phyloP scores from a whole-genome alignment of 2,888 invertebrate species.

The Epistrophe eligans region DNA sequence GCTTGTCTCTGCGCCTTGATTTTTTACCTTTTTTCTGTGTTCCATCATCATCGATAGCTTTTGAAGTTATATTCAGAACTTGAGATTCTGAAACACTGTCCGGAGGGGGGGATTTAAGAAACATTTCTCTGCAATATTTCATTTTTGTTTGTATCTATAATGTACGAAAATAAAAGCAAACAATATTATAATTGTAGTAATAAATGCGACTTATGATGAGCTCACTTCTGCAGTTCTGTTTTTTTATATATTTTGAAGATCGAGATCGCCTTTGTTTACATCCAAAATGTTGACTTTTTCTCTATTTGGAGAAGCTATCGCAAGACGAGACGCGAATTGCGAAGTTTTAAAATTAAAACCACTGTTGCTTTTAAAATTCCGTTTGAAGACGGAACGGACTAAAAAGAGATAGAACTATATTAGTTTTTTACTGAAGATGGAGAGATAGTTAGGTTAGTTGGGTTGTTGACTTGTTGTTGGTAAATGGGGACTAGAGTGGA shows the following conservation, averaged over 20 bases:
- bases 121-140: conserved; percentile 57
- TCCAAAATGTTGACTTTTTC: not conserved
- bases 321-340: too few relatives aligned
- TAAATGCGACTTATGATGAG: not conserved
- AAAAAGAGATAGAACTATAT: not conserved
- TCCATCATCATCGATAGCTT: conserved; percentile 23
- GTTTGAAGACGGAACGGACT: not conserved
- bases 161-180: not conserved
- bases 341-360: conserved; percentile 1
- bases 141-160: not conserved
- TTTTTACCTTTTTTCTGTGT: conserved; percentile 25
- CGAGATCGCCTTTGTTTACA: not conserved
- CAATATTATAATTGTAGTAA: not conserved
- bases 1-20: not conserved
- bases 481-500: not conserved
- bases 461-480: not conserved
- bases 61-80: conserved; percentile 29
- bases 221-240: not conserved
- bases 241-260: not conserved
- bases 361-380: conserved; percentile 3
- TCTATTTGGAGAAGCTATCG: not conserved
- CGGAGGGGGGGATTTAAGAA: conserved; percentile 53
- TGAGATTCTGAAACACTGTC: conserved; percentile 32
- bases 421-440: not conserved
- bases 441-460: too few relatives aligned